phyloP scores from a whole-genome alignment of 2,797 vertebrate species.

The Uromys caudimaculatus region DNA sequence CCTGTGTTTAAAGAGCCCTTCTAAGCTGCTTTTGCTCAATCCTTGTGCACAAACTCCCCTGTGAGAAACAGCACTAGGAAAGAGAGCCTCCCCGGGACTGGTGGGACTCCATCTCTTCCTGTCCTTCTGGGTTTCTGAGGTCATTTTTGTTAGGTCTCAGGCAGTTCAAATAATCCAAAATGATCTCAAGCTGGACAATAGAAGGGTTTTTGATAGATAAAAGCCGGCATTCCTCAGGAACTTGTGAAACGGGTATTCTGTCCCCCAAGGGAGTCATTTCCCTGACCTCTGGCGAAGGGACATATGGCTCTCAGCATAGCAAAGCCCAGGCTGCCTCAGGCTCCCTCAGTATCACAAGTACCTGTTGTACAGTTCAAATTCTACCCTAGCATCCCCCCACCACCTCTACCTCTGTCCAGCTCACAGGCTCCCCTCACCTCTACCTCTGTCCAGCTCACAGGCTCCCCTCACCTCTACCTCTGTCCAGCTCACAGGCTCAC shows the following conservation, averaged over 20 bases:
- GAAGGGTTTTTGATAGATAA: background rate
- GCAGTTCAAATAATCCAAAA: background rate
- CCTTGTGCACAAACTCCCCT: background rate
- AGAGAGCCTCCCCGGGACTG: background rate
- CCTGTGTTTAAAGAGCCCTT: background rate
- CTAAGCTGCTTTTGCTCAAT: background rate
- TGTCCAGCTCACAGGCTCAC: too few species aligned
- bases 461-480: too few species aligned
- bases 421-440: background rate
- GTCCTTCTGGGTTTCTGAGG: background rate
- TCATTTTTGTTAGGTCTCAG: background rate
- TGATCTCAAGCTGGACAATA: background rate
- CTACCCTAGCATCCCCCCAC: background rate
- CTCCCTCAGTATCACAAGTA: background rate
- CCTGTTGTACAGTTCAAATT: too few species aligned
- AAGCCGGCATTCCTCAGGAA: background rate
- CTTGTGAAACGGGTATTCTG: background rate
- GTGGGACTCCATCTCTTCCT: background rate
- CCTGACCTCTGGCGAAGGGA: background rate
- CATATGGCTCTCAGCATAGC: background rate
- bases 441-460: background rate
- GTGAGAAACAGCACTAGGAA: background rate
- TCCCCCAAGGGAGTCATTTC: background rate
- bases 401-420: too few species aligned
- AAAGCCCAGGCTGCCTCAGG: background rate